Base-by-base conservation (phyloP, 2,113 vertebrate species). In the Halcyon malimbica region DNA sequence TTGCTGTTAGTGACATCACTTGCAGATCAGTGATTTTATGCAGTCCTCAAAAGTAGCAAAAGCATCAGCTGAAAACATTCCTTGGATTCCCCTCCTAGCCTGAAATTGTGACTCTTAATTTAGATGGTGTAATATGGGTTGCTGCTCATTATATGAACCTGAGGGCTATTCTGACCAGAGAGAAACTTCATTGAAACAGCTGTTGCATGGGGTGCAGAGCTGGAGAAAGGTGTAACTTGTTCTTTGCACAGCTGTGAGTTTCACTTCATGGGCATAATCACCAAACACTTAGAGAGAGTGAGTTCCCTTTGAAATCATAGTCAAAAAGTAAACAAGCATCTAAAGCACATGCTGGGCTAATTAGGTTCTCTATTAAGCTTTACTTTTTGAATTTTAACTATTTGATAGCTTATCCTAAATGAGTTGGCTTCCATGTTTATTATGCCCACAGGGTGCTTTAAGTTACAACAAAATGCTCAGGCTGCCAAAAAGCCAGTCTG, bases 291-390 rank as follows among this genome's bases (percentile, higher is more conserved):
- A 8, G 8, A 82, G 63, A 54, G 67, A 70, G 65, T 28, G 11
- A 53, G 64, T 94, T 94, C 31, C 77, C 73, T 91, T 87, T 68
- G 81, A 95, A 91, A 91, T 91, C 23, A 23, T 20, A 74, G 57
- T 65, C 65, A 26, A 83, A 74, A 93, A 65, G n/a, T 87, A 91
- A 96, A 75, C 60, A 94, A 91, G 42, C 42, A 67, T 81, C 50
- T 93, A 54, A 89, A 93, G 10, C 8, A 18, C 54, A 83, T 70
- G n/a, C 83, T 59, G 60, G 28, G 31, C 17, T 81, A 81, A 92
- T 86, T 77, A 51, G 16, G 41, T 89, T 78, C 50, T 89, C 64
- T 67, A 44, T 87, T 60, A 67, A 89, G 28, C 76, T 76, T 83
- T 79, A 33, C 10, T 60, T 95, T 50, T 44, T 82, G 39, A 20